Conservation (phyloP, 2,888 invertebrate genomes). For the Cephus sareptanus region DNA sequence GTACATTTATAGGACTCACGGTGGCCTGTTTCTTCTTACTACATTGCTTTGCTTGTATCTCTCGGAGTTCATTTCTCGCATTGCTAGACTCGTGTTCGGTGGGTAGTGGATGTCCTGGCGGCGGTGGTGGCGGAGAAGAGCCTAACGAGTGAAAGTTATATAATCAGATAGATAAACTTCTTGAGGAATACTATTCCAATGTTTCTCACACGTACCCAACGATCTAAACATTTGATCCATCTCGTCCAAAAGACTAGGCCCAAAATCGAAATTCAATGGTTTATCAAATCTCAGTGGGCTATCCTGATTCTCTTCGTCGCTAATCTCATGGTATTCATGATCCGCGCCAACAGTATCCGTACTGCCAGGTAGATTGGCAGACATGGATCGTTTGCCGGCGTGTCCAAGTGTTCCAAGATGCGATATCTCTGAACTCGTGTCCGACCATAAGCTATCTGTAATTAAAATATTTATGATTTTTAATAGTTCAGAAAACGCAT, state of each 20-base stretch:
- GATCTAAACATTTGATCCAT: conserved; percentile 87
- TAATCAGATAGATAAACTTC: not conserved
- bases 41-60: conserved; percentile 70
- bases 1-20: conserved; percentile 65
- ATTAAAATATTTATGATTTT: conserved; percentile 13
- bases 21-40: conserved; percentile 71
- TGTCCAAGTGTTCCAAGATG: conserved; percentile 46
- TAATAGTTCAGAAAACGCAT: not conserved
- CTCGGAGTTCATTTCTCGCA: conserved; percentile 77
- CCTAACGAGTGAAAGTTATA: conserved; percentile 34
- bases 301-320: conserved; percentile 77
- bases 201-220: conserved; percentile 55
- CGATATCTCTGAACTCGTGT: conserved; percentile 55
- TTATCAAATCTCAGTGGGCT: conserved; percentile 67
- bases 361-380: conserved; percentile 45
- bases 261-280: conserved; percentile 77
- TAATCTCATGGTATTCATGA: conserved; percentile 87
- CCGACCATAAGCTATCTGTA: conserved; percentile 61
- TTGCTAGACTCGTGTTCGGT: conserved; percentile 71
- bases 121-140: conserved; percentile 56
- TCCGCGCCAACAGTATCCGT: conserved; percentile 59
- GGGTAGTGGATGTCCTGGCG: conserved; percentile 49
- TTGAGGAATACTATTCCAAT: not conserved
- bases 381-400: conserved; percentile 45
- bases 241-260: conserved; percentile 90